Evolutionary conservation across 30 jellyfish, hydroid and myxozoan genomes (phyloP), one percentile per base, ranked within the genome.

Genomic region (Turritopsis dohrnii): DNA sequence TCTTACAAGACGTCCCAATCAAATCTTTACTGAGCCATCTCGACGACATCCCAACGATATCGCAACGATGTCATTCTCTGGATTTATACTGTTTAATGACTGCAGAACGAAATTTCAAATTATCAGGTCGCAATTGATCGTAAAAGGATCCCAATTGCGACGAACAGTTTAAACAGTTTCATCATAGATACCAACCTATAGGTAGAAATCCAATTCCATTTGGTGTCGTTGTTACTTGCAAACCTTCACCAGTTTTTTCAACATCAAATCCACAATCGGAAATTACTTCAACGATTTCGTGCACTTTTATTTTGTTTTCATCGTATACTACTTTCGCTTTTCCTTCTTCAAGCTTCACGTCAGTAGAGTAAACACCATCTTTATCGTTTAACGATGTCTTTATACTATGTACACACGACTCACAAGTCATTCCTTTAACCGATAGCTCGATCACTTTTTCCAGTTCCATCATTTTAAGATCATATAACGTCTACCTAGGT

Each of bases 371-470:
- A 54, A 92, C 83, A 19, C 95, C 95, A 71, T 72, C 27, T 16
- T 83, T 54, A n/a, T 87, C 79, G 71, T 76, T 81, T 28, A 92
- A 72, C 18, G 96, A 95, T 52, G 81, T 65, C 52, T 87, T 80
- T 24, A 92, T 92, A 8, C 95, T 52, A 54, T 88, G 80, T 7
- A 92, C 90, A 76, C 98, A 92, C n/a, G 98, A 92, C 81, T 87
- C 88, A 84, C 98, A 92, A 0, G 98, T 92, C 98, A 92, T 92
- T 17, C 98, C 98, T 75, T 87, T 88, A 65, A 92, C 81, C 7
- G 83, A 13, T 25, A 30, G 83, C 74, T 1, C 95, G 90, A 17
- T 54, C 54, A 16, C 69, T 82, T n/a, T 30, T 74, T 81, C 29
- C 28, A 74, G 84, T 28, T 27, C 81, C 60, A n/a, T n/a, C n/a